Evolutionary conservation across 53 echinoderm and acorn worm species (phyloP).

Genomic region (Crossaster papposus): DNA sequence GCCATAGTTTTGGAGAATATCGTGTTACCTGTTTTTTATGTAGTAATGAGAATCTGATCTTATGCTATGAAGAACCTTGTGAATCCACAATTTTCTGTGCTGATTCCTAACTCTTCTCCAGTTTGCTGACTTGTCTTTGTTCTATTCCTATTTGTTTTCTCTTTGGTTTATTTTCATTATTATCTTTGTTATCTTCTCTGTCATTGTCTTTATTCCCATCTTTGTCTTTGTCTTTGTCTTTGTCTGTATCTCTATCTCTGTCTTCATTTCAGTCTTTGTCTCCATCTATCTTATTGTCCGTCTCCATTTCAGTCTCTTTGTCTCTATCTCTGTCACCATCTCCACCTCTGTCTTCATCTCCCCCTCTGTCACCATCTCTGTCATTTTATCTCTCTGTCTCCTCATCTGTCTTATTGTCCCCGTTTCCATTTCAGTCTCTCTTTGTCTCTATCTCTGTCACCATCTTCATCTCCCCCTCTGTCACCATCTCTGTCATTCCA

Average conservation of each 20-base stretch:
- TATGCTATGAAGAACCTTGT: not conserved
- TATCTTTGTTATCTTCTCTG: no score
- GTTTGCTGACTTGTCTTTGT: not conserved
- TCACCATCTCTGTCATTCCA: no score
- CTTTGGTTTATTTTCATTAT: not conserved
- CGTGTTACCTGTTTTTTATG: not conserved
- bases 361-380: no score
- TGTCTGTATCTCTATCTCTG: not conserved
- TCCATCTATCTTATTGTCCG: no score
- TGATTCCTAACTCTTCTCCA: not conserved
- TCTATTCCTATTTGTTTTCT: not conserved
- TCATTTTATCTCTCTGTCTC: no score
- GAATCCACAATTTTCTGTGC: not conserved
- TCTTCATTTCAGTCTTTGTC: no score
- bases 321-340: conserved; percentile 6
- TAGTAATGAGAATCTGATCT: not conserved
- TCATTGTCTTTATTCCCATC: not conserved
- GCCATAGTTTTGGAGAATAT: not conserved
- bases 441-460: no score
- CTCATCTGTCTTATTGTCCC: no score
- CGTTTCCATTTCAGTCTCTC: no score
- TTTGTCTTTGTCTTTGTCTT: not conserved
- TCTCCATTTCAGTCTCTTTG: not conserved
- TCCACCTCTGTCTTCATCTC: not conserved
- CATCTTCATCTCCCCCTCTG: not conserved